A percentile compares a stretch with the other conserved stretches of the same genome.
phyloP scores from a whole-genome alignment of 2,797 vertebrate species.

The Mus minutoides region DNA sequence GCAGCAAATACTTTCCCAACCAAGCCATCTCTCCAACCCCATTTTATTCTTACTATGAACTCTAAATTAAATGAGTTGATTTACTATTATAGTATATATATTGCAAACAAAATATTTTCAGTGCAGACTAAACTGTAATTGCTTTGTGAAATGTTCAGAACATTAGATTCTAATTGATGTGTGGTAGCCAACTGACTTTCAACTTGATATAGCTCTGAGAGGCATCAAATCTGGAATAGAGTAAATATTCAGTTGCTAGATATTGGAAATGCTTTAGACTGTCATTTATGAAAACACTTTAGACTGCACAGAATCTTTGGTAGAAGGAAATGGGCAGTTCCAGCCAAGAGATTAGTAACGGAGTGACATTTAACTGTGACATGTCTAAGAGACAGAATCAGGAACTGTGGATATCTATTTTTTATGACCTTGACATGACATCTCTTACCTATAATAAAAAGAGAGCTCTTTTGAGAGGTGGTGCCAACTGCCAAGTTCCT shows the following conservation, averaged over 20 bases:
- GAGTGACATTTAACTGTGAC: not conserved
- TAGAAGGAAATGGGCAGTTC: not conserved
- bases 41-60: not conserved
- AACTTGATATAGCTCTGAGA: slow-evolving; percentile 35
- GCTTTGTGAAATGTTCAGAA: slow-evolving; percentile 28
- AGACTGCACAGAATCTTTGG: not conserved
- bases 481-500: slow-evolving; percentile 48
- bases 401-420: slow-evolving; percentile 33
- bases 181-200: slow-evolving; percentile 32
- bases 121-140: not conserved
- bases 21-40: not conserved
- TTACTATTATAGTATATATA: slow-evolving; percentile 20
- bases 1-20: not conserved
- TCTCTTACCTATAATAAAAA: slow-evolving; percentile 32
- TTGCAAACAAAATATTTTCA: slow-evolving; percentile 40
- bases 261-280: slow-evolving; percentile 17
- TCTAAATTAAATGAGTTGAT: not conserved
- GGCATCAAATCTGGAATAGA: not conserved
- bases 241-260: slow-evolving; percentile 43
- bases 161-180: slow-evolving; percentile 23
- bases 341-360: not conserved
- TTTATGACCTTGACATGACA: slow-evolving; percentile 58
- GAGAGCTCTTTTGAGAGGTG: slow-evolving; percentile 37
- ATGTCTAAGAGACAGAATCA: slow-evolving; percentile 35
- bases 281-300: not conserved